Evolutionary conservation across 2,113 vertebrate genomes (phyloP).

Genomic region (Agapornis roseicollis): DNA sequence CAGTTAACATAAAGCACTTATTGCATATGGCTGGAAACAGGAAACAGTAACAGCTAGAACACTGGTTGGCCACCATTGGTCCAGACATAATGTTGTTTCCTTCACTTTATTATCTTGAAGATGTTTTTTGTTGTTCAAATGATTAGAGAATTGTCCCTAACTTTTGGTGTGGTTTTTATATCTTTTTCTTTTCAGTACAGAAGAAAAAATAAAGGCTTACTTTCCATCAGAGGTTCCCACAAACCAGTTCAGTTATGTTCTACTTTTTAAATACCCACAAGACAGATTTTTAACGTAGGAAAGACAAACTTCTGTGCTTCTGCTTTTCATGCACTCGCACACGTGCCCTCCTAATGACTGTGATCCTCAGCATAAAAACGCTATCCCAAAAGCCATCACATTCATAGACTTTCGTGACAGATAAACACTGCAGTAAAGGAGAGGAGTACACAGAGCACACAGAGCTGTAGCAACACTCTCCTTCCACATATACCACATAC

Average conservation of each 20-base stretch:
- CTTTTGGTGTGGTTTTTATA: background rate
- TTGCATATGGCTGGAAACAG: background rate
- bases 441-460: background rate
- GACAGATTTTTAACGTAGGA: background rate
- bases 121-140: background rate
- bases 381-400: background rate
- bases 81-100: background rate
- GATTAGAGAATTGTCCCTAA: background rate
- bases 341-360: background rate
- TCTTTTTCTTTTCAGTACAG: background rate
- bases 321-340: accelerated
- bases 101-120: background rate
- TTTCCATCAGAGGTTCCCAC: background rate
- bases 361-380: background rate
- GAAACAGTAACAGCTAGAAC: background rate
- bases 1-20: background rate
- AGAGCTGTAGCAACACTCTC: background rate
- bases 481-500: background rate
- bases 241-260: background rate
- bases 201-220: conserved; percentile 23
- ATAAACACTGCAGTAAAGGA: background rate
- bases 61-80: background rate
- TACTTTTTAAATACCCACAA: background rate
- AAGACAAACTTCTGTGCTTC: background rate
- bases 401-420: background rate